Percentiles rank a stretch among this genome's conserved stretches.
Conservation (phyloP, 2,888 invertebrate genomes). For the Papilio gigon region DNA sequence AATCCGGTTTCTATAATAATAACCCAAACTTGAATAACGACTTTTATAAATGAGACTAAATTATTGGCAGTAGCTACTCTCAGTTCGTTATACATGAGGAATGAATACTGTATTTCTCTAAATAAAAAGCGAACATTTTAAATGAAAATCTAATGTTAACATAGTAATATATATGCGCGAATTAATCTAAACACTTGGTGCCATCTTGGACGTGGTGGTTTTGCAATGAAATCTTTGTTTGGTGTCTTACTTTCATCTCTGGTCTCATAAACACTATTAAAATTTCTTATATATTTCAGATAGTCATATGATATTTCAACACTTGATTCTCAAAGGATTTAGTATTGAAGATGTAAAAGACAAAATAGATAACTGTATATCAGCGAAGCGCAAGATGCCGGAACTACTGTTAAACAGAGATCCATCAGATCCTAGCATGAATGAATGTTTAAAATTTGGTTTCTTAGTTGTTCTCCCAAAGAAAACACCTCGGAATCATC, state of each 20-base stretch:
- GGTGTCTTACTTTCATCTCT: background rate
- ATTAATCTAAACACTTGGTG: background rate
- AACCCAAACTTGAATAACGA: conserved; percentile 3
- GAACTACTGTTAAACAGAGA: conserved; percentile 36
- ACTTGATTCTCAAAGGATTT: conserved; percentile 35
- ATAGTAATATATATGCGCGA: background rate
- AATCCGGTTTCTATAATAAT: conserved; percentile 8
- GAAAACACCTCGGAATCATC: conserved; percentile 31
- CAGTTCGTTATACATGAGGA: background rate
- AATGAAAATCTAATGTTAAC: background rate
- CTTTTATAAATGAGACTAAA: background rate
- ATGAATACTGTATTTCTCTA: background rate
- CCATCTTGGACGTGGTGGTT: too few relatives aligned
- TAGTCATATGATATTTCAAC: conserved; percentile 31
- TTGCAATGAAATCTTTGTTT: background rate
- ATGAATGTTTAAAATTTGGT: conserved; percentile 33
- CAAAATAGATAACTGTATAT: conserved; percentile 38
- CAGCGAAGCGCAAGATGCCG: conserved; percentile 37
- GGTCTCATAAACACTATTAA: background rate
- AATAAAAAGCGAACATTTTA: background rate
- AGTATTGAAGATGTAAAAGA: conserved; percentile 39
- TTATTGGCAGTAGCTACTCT: background rate
- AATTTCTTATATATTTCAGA: conserved; percentile 19
- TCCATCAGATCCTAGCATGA: conserved; percentile 2
- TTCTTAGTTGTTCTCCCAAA: conserved; percentile 26